Evolutionary conservation across 2,888 invertebrate species (phyloP), one percentile per base, ranked within the genome.

Genomic region (Papilio protenor): DNA sequence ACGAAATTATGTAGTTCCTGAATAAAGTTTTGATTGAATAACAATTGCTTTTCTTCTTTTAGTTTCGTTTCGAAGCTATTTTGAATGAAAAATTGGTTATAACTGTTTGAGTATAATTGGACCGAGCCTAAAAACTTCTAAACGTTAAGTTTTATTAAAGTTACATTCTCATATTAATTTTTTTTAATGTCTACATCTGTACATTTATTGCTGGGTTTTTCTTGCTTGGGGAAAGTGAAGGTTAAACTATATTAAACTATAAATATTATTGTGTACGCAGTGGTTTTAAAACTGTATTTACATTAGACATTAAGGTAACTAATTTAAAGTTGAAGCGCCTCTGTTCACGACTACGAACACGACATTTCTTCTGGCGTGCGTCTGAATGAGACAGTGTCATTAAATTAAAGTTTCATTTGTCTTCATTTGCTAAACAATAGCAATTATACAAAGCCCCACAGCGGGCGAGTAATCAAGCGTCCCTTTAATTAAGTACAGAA

Each of bases 371-470:
- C 90, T 87, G 86, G 85, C 86, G 88, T 88, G 88, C 87, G 87
- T 88, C 90, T 93, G 92, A 92, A 91, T 88, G 91, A 93, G 94
- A 93, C 93, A 93, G 89, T 93, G 93, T 92, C 94, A 93, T 94
- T 94, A 94, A 94, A 94, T 94, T 94, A 94, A 94, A 94, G 92
- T 94, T 94, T 94, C 93, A 94, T 94, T 94, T 94, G 94, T 94
- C 94, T 94, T 94, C 94, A 94, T 94, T 94, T 94, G 93, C 94
- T 94, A 94, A 94, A 94, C 94, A 94, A 94, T 94, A 94, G 94
- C 94, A 94, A 94, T 94, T 94, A 94, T 94, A 94, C 93, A 94
- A 92, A 93, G 93, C 93, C 92, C 93, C 94, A 90, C 92, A 92
- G 94, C 94, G 93, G 94, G 93, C 91, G 93, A 92, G 94, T 94